Evolutionary conservation across 2,113 vertebrate species (phyloP), one percentile per base, ranked within the genome.

Genomic region (Corythoichthys intestinalis): DNA sequence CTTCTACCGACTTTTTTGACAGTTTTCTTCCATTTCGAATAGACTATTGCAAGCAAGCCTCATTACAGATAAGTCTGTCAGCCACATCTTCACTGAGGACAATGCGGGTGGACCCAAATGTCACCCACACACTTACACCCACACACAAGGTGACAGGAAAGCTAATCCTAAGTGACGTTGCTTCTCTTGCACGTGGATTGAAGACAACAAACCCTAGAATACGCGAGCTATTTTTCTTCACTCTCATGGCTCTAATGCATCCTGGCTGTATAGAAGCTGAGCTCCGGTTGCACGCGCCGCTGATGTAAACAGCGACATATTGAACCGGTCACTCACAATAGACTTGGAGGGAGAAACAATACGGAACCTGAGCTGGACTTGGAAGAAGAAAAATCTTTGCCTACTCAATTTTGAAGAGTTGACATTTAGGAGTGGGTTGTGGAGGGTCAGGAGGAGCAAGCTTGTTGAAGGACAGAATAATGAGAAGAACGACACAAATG

Each of bases 281-380:
- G 41, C 61, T 63, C 61, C 41, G 44, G 47, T 47, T 63, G 61
- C 61, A 48, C 41, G 28, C 61, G 2, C 12, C 61, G 2, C 6
- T 63, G 61, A 63, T 63, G 37, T 46, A 63, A 63, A 63, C 61
- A 63, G 20, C n/a, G 60, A 28, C 41, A 34, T 63, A 63, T 63
- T 63, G 41, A 63, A 63, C 41, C 39, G 12, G 37, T 14, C 59
- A 41, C 38, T 61, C 38, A 41, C 59, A 61, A 61, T 41, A 41
- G 59, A 61, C 38, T n/a, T 44, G 38, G 38, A 3, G 37, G 39
- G 39, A 61, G 59, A 61, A 39, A 20, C 38, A 61, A 61, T 41
- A 28, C 7, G 15, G 7, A 61, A 61, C 38, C 59, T 41, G 38
- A 61, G 15, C 38, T 41, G 59, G 59, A 61, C 59, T n/a, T n/a